Conservation (phyloP, 2,113 vertebrate genomes). For the Colistium nudipinnis region DNA sequence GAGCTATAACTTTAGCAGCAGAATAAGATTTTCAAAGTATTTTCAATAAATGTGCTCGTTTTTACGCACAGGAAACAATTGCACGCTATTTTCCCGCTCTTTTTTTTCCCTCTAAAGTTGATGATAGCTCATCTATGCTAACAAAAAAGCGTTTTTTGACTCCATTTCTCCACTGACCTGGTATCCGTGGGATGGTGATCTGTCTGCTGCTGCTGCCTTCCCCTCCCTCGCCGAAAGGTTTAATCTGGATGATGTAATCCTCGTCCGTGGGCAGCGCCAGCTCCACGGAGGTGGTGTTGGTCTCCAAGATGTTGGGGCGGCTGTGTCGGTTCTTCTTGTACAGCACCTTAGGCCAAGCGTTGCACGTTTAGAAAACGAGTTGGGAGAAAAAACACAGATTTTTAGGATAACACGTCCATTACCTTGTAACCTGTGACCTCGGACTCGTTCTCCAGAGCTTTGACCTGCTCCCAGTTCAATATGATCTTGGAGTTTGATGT, state of each 20-base stretch:
- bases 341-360: slow-evolving; percentile 82
- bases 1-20: neutral
- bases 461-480: slow-evolving; percentile 98
- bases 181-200: slow-evolving; percentile 93
- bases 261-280: slow-evolving; percentile 91
- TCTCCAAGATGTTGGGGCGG: slow-evolving; percentile 90
- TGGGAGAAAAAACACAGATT: slow-evolving; percentile 17
- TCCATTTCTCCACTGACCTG: slow-evolving; percentile 79
- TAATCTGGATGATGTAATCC: slow-evolving; percentile 96
- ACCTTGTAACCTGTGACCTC: slow-evolving; percentile 99
- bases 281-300: slow-evolving; percentile 94
- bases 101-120: slow-evolving; percentile 22
- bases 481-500: slow-evolving; percentile 96
- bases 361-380: neutral
- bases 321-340: slow-evolving; percentile 93
- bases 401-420: slow-evolving; percentile 57
- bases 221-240: slow-evolving; percentile 94
- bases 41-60: slow-evolving; percentile 14
- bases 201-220: slow-evolving; percentile 95
- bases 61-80: no score
- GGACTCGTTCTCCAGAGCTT: slow-evolving; percentile 95
- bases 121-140: slow-evolving; percentile 40
- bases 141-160: slow-evolving; percentile 20
- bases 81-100: slow-evolving; percentile 40
- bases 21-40: slow-evolving; percentile 1